Conservation (phyloP, 2,113 vertebrate species). For the Crocuta crocuta region DNA sequence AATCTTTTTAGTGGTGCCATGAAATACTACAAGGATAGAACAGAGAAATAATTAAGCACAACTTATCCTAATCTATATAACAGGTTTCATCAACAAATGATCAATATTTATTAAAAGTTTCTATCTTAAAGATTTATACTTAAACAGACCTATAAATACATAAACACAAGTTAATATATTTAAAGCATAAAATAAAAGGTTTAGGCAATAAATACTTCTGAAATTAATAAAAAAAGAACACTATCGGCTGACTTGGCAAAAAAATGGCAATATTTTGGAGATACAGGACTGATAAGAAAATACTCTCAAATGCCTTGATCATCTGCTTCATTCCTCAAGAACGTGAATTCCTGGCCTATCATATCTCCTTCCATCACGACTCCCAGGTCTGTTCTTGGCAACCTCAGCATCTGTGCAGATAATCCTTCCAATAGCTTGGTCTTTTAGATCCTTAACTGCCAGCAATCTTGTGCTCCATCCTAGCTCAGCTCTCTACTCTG, state of each 20-base stretch:
- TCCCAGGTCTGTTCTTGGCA: not conserved
- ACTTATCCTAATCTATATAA: not conserved
- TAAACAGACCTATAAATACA: not conserved
- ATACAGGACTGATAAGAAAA: not conserved
- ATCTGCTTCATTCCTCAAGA: not conserved
- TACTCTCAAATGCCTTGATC: not conserved
- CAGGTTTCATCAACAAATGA: not conserved
- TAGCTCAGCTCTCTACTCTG: not conserved
- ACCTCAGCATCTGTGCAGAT: not conserved
- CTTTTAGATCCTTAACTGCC: not conserved
- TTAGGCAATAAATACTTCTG: not conserved
- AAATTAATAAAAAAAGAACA: not conserved
- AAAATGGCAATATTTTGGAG: not conserved
- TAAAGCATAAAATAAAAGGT: conserved; percentile 17
- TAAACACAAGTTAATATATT: not conserved
- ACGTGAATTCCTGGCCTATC: not conserved
- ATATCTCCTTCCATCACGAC: not conserved
- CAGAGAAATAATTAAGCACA: not conserved
- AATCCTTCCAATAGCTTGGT: not conserved
- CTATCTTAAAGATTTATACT: not conserved
- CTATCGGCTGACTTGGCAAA: not conserved
- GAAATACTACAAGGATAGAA: conserved; percentile 92
- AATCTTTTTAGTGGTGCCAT: conserved; percentile 95
- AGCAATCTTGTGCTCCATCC: not conserved
- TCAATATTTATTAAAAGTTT: not conserved